Percentiles rank a stretch among this genome's conserved stretches.
Evolutionary conservation across 1,140 invertebrate genomes (phyloP).

Genomic region (Platorchestia sp.): DNA sequence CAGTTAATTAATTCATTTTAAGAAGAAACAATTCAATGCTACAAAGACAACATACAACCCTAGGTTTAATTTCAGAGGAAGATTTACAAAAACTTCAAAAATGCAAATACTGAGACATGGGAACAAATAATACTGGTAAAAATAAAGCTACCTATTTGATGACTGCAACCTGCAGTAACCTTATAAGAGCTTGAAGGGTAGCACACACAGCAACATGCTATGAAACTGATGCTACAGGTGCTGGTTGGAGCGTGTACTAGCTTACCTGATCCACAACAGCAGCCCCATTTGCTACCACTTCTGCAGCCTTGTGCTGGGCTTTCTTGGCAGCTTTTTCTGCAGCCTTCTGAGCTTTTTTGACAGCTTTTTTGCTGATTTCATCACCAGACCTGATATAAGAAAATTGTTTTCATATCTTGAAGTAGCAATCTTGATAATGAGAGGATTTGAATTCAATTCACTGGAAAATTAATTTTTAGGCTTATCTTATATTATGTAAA

Average conservation of each 20-base stretch:
- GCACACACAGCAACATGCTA: background rate
- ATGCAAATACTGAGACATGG: too few relatives aligned
- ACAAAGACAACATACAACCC: too few relatives aligned
- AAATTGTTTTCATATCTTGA: background rate
- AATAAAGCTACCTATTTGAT: background rate
- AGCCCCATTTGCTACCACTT: background rate
- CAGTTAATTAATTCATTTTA: too few relatives aligned
- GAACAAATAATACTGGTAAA: too few relatives aligned
- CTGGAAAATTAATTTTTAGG: background rate
- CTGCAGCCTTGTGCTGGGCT: background rate
- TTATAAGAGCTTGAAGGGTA: background rate
- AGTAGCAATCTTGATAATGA: background rate
- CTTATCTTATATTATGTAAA: background rate
- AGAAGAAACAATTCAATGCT: too few relatives aligned
- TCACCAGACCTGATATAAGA: slow-evolving; percentile 13
- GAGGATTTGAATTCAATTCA: background rate
- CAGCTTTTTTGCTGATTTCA: slow-evolving; percentile 22
- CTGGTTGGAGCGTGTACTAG: background rate
- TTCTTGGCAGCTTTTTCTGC: slow-evolving; percentile 20
- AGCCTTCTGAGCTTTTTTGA: slow-evolving; percentile 3
- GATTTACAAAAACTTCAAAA: too few relatives aligned
- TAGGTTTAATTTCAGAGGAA: too few relatives aligned
- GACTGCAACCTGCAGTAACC: background rate
- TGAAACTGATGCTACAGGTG: background rate
- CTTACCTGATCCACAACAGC: background rate